Evolutionary conservation across 1,140 invertebrate genomes (phyloP), one percentile per base, ranked within the genome.

Genomic region (Homalodisca vitripennis): DNA sequence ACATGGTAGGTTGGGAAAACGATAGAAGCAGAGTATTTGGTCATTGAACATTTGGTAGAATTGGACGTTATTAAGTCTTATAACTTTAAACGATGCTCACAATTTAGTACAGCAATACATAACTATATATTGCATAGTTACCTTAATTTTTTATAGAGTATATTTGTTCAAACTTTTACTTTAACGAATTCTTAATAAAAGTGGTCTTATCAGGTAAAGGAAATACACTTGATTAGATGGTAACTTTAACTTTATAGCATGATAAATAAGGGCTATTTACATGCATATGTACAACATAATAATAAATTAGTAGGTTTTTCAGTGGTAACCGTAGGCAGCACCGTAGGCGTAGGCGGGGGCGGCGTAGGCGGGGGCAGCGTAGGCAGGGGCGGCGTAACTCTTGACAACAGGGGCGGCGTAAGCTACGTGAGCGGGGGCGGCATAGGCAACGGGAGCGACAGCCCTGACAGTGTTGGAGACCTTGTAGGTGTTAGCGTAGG

Each of bases 301-400:
- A n/a, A n/a, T n/a, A n/a, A n/a, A n/a, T n/a, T n/a, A n/a, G n/a
- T n/a, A n/a, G n/a, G n/a, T n/a, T n/a, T n/a, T n/a, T n/a, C n/a
- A n/a, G n/a, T n/a, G n/a, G n/a, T n/a, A 63, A 31, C 27, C 26
- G 29, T 63, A 63, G 31, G 27, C 60, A 32, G 60, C 20, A 32
- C 63, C 32, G 26, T 47, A 66, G 48, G 70, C 65, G 64, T 68
- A n/a, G n/a, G n/a, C n/a, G n/a, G n/a, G n/a, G n/a, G n/a, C n/a
- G n/a, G n/a, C n/a, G n/a, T n/a, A 71, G 34, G 67, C 51, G 20
- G 71, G 67, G 63, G 71, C 68, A 41, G 57, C 41, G 66, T 27
- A 32, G 26, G 71, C 65, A 47, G 73, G 60, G 12, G 67, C 80
- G 81, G 81, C 75, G 66, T 62, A 67, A 13, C 29, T 32, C 12